phyloP scores from a whole-genome alignment of 2,113 vertebrate species.

The Amphiprion ocellaris region DNA sequence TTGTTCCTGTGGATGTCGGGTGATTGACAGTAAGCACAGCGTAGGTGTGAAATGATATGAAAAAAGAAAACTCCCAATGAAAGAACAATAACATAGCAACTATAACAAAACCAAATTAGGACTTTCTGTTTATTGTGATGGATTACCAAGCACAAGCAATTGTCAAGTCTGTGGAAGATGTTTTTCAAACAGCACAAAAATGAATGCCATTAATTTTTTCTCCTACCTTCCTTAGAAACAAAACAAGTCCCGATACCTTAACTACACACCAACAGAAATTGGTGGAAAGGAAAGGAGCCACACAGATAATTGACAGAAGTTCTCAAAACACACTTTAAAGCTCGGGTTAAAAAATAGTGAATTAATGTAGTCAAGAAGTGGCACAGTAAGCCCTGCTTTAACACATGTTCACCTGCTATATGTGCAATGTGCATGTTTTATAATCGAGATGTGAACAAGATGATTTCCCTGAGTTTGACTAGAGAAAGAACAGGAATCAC shows the following conservation, averaged over 20 bases:
- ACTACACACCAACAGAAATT: conserved; percentile 32
- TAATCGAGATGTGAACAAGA: background rate
- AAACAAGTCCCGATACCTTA: conserved; percentile 48
- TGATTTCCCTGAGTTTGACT: conserved; percentile 12
- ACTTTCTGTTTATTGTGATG: conserved; percentile 54
- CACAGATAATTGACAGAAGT: conserved; percentile 41
- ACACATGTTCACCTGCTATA: conserved; percentile 15
- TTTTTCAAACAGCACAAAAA: conserved; percentile 59
- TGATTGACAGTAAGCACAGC: conserved; percentile 55
- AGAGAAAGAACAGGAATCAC: conserved; percentile 2
- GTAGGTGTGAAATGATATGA: conserved; percentile 51
- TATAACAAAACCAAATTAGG: conserved; percentile 59
- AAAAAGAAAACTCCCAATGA: conserved; percentile 28
- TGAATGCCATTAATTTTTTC: conserved; percentile 44
- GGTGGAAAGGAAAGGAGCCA: conserved; percentile 6
- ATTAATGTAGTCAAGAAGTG: conserved; percentile 10
- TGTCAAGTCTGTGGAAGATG: conserved; percentile 51
- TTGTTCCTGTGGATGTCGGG: conserved; percentile 20
- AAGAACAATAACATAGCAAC: conserved; percentile 45
- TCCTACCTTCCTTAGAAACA: conserved; percentile 35
- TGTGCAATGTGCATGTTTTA: conserved; percentile 7
- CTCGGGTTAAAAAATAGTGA: conserved; percentile 13
- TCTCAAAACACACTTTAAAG: conserved; percentile 35
- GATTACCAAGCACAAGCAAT: conserved; percentile 58
- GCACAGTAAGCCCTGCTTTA: conserved; percentile 16